Evolutionary conservation across 2,113 vertebrate genomes (phyloP).

Genomic region (Lichenostomus cassidix): DNA sequence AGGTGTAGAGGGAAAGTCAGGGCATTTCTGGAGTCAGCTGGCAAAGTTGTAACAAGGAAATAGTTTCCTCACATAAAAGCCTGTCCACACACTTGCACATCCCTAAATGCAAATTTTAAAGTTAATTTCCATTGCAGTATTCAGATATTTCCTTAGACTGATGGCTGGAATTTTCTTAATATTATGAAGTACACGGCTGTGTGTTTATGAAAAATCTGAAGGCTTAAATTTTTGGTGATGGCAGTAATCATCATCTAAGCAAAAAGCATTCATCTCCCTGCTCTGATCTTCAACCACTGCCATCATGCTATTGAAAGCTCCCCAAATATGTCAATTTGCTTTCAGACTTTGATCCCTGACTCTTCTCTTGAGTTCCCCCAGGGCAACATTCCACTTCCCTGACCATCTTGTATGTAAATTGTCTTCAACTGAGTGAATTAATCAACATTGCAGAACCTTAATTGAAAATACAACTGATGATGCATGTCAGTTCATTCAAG

Average conservation of each 20-base stretch:
- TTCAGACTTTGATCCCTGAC: slow-evolving; percentile 32
- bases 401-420: slow-evolving; percentile 54
- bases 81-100: not conserved
- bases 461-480: slow-evolving; percentile 62
- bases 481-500: slow-evolving; percentile 51
- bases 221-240: not conserved
- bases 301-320: not conserved
- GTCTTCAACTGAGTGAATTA: slow-evolving; percentile 63
- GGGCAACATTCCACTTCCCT: slow-evolving; percentile 41
- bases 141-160: not conserved
- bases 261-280: not conserved
- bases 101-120: slow-evolving; percentile 20
- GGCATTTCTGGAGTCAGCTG: not conserved
- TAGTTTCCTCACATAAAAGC: not conserved
- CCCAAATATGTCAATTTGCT: slow-evolving; percentile 14
- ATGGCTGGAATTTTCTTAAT: not conserved
- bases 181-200: not conserved
- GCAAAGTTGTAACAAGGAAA: not conserved
- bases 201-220: not conserved
- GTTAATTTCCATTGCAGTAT: not conserved
- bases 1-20: not conserved
- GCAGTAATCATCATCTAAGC: not conserved
- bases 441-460: slow-evolving; percentile 59
- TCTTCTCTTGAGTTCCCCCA: slow-evolving; percentile 6
- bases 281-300: not conserved